Evolutionary conservation across 2,888 invertebrate genomes (phyloP), one percentile per base, ranked within the genome.

Genomic region (Apotomis betuletana): DNA sequence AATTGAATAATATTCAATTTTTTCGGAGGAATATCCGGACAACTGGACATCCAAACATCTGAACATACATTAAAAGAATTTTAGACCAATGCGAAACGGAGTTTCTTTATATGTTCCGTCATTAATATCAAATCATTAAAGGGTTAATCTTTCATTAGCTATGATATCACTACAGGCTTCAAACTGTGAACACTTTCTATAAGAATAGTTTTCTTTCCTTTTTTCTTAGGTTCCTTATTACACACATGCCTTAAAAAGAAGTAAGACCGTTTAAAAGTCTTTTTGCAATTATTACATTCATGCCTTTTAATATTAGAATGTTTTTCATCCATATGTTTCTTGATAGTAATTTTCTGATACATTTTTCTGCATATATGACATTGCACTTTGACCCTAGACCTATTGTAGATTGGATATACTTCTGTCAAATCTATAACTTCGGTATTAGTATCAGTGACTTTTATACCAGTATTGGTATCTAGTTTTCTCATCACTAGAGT

Each of bases 401-500:
- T 70, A 54, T 58, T 64, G 10, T 65, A 62, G 0, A 76, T 76
- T 0, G 83, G 83, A 63, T 85, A 84, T 0, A 81, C 9, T 6
- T 70, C 51, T 0, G 80, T 75, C 3, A 88, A 60, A 68, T 90
- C 86, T 0, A 84, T 70, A 0, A 72, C 55, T 6, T 79, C 63
- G 0, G 74, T 75, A 3, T 76, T 69, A 0, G 70, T 74, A 27
- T 82, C 79, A 4, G 77, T 76, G 0, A 84, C 76, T 65, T 78
- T 79, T 0, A 85, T 78, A 0, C 77, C 67, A 0, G 78, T 78
- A 0, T 79, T 77, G 0, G 80, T 75, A 0, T 81, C 75, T 0
- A 83, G 59, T 72, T 80, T 83, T 5, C 81, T 77, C 77, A 90
- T 80, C 0, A 88, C 62, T 0, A 89, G 67, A 0, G 76, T 75